A percentile compares a stretch with the other conserved stretches of the same genome.
phyloP scores from a whole-genome alignment of 2,113 vertebrate genomes.

The Xerus inauris region DNA sequence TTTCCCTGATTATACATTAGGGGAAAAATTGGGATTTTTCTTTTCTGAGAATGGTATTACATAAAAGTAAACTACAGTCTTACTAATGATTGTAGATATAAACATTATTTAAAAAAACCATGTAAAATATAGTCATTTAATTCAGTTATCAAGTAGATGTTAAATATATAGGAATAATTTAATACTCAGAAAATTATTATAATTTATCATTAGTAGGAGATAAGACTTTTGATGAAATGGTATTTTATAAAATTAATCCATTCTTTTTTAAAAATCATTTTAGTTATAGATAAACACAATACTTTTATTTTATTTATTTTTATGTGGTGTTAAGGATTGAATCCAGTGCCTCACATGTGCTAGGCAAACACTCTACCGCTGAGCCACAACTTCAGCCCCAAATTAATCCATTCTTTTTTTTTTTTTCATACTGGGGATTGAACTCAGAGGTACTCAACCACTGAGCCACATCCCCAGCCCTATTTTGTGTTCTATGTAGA shows the following conservation, averaged over 20 bases:
- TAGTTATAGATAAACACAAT: too few relatives aligned
- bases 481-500: too few relatives aligned
- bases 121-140: background rate
- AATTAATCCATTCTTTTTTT: too few relatives aligned
- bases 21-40: background rate
- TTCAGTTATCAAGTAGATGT: background rate
- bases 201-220: background rate
- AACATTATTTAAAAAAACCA: background rate
- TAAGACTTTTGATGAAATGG: slow-evolving; percentile 25
- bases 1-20: background rate
- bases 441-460: too few relatives aligned
- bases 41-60: slow-evolving; percentile 7
- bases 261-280: too few relatives aligned
- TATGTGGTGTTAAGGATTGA: too few relatives aligned
- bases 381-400: too few relatives aligned
- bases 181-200: background rate
- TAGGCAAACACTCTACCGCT: too few relatives aligned
- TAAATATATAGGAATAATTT: background rate
- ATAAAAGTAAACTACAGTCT: background rate
- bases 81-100: background rate
- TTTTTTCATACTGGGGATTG: too few relatives aligned
- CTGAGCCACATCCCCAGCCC: too few relatives aligned
- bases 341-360: too few relatives aligned
- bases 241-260: slow-evolving; percentile 24
- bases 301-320: too few relatives aligned